phyloP scores from a whole-genome alignment of 1,140 invertebrate species.

The Danaus melanippus region DNA sequence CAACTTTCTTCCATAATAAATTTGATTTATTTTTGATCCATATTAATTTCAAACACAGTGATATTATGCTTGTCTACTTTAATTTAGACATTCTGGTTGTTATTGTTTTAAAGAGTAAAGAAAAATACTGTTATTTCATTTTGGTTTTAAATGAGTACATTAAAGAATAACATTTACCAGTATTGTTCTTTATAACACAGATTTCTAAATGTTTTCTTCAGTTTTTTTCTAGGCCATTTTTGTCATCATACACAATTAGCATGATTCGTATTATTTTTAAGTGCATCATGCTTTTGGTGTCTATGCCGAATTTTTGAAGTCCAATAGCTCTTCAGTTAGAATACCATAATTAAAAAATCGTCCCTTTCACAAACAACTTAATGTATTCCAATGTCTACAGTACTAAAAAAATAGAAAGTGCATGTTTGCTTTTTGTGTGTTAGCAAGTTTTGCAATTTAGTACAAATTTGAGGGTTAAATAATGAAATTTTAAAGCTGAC shows the following conservation, averaged over 20 bases:
- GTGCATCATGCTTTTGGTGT: constrained; percentile 71
- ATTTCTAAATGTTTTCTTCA: constrained; percentile 32
- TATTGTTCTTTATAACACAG: constrained; percentile 47
- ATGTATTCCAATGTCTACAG: constrained; percentile 12
- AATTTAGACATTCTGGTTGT: constrained; percentile 37
- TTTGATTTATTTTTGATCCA: constrained; percentile 41
- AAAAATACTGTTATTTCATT: constrained; percentile 37
- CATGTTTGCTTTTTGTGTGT: constrained; percentile 65
- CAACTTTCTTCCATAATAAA: constrained; percentile 50
- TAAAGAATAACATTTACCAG: constrained; percentile 13
- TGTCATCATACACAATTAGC: constrained; percentile 53
- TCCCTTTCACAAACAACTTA: background rate
- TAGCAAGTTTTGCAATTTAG: constrained; percentile 38
- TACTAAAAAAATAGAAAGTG: constrained; percentile 36
- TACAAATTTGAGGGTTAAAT: constrained; percentile 43
- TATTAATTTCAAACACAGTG: constrained; percentile 39
- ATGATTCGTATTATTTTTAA: constrained; percentile 63
- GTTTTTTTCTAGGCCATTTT: constrained; percentile 37
- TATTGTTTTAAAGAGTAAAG: constrained; percentile 37
- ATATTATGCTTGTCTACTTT: constrained; percentile 53
- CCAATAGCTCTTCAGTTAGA: constrained; percentile 23
- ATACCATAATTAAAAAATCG: constrained; percentile 3
- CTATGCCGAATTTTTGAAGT: constrained; percentile 49
- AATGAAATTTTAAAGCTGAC: constrained; percentile 33
- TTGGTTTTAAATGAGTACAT: background rate